Evolutionary conservation across 2,797 vertebrate species (phyloP).

Genomic region (Enteromius viviparus): DNA sequence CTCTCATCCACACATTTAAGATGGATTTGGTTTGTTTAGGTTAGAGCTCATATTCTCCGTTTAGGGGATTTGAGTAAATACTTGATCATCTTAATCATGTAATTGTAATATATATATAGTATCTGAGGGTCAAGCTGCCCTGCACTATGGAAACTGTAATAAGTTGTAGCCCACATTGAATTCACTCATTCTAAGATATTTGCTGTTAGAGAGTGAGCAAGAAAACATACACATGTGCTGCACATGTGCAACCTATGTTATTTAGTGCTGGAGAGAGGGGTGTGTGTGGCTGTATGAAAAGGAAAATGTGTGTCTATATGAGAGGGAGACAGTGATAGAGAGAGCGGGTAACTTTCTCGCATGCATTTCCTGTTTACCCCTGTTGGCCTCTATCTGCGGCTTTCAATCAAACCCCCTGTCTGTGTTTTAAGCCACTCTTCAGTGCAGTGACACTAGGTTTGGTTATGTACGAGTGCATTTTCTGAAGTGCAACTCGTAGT

Average conservation of each 20-base stretch:
- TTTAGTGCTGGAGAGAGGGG: constrained; percentile 42
- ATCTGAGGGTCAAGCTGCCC: background rate
- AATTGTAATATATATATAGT: background rate
- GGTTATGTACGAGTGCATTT: constrained; percentile 8
- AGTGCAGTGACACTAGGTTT: constrained; percentile 8
- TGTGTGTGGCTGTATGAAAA: constrained; percentile 34
- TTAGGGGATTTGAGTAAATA: constrained; percentile 17
- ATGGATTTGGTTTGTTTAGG: constrained; percentile 28
- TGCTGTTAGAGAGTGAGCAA: constrained; percentile 40
- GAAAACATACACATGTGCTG: constrained; percentile 53
- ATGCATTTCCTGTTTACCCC: constrained; percentile 24
- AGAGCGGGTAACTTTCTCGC: background rate
- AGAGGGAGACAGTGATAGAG: constrained; percentile 5
- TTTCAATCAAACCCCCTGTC: constrained; percentile 1
- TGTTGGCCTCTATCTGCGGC: background rate
- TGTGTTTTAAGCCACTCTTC: background rate
- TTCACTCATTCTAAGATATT: constrained; percentile 37
- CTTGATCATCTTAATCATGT: background rate
- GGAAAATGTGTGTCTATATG: constrained; percentile 29
- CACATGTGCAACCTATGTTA: constrained; percentile 51
- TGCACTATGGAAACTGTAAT: constrained; percentile 44
- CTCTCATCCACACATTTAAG: constrained; percentile 15
- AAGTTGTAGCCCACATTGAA: constrained; percentile 1
- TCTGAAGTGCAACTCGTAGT: constrained; percentile 17
- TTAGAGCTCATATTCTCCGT: constrained; percentile 13